phyloP scores from a whole-genome alignment of 2,888 invertebrate genomes.

The Caenorhabditis angaria region DNA sequence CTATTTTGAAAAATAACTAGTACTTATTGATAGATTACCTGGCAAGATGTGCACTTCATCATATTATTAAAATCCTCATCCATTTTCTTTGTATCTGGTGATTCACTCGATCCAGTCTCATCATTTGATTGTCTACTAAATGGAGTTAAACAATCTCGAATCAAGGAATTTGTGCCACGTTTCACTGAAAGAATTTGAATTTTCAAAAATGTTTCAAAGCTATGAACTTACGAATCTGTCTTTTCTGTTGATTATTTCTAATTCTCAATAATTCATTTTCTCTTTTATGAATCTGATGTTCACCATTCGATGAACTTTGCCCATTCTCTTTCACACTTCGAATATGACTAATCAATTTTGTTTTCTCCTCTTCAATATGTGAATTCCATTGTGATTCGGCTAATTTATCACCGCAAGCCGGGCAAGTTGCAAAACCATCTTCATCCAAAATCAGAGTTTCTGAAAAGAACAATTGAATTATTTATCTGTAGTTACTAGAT shows the following conservation, averaged over 20 bases:
- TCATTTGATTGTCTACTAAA: constrained; percentile 57
- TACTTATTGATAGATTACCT: constrained; percentile 34
- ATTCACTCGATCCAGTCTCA: constrained; percentile 54
- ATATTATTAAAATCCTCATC: constrained; percentile 43
- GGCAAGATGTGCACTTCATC: constrained; percentile 49
- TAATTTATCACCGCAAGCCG: constrained; percentile 57
- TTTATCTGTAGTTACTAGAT: no score
- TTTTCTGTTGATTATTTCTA: constrained; percentile 59
- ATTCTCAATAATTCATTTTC: constrained; percentile 59
- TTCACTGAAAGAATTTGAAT: constrained; percentile 41
- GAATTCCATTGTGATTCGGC: constrained; percentile 50
- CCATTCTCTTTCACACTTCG: constrained; percentile 11
- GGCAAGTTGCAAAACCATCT: constrained; percentile 61
- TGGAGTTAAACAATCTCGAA: constrained; percentile 55
- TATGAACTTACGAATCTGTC: constrained; percentile 49
- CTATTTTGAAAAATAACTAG: no score
- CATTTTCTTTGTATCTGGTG: constrained; percentile 53
- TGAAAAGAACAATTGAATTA: background rate
- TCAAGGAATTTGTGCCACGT: constrained; percentile 23
- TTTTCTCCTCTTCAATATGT: constrained; percentile 59
- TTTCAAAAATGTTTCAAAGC: background rate
- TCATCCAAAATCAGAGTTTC: constrained; percentile 50
- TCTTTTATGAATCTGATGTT: constrained; percentile 45
- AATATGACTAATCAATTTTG: constrained; percentile 49
- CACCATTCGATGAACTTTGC: constrained; percentile 9